These are phyloP conservation scores for Carabus problematicus DNA, from an alignment of 2,888 invertebrate species.

Conservation along the genomic window DNA sequence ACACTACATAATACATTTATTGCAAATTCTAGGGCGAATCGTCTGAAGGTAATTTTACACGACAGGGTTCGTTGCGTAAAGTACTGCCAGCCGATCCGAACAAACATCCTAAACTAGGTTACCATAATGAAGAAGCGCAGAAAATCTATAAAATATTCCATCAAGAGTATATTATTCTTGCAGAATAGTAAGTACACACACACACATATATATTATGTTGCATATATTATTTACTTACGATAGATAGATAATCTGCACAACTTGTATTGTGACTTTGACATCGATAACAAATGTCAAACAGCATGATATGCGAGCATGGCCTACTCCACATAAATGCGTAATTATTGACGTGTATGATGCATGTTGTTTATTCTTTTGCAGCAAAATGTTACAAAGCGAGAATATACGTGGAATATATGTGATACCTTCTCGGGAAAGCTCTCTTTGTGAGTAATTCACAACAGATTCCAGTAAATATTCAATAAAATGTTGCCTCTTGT, in stretches of 20 bases:
- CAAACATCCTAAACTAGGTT: slow-evolving; percentile 67
- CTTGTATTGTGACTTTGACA: slow-evolving; percentile 45
- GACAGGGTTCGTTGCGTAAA: slow-evolving; percentile 66
- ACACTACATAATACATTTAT: not conserved
- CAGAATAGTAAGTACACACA: slow-evolving; percentile 87
- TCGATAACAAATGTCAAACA: slow-evolving; percentile 19
- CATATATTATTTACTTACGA: not conserved
- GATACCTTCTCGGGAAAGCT: slow-evolving; percentile 86
- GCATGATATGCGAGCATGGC: too few species aligned
- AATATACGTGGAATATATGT: slow-evolving; percentile 89
- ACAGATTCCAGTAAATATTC: too few species aligned
- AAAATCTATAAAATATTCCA: slow-evolving; percentile 78
- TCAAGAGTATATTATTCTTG: slow-evolving; percentile 88
- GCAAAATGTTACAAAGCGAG: slow-evolving; percentile 85
- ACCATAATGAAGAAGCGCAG: slow-evolving; percentile 64
- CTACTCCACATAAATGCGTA: not conserved
- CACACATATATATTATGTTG: too few species aligned
- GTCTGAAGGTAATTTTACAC: slow-evolving; percentile 57
- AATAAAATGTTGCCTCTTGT: slow-evolving; percentile 44
- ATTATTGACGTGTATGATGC: slow-evolving; percentile 31
- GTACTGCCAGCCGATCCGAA: slow-evolving; percentile 63
- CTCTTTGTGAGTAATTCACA: slow-evolving; percentile 71
- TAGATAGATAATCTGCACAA: slow-evolving; percentile 1
- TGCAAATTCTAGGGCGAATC: slow-evolving; percentile 48
- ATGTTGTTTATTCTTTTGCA: slow-evolving; percentile 59